Evolutionary conservation across 2,888 invertebrate genomes (phyloP), one percentile per base, ranked within the genome.

Genomic region (Platynereis dumerilii): DNA sequence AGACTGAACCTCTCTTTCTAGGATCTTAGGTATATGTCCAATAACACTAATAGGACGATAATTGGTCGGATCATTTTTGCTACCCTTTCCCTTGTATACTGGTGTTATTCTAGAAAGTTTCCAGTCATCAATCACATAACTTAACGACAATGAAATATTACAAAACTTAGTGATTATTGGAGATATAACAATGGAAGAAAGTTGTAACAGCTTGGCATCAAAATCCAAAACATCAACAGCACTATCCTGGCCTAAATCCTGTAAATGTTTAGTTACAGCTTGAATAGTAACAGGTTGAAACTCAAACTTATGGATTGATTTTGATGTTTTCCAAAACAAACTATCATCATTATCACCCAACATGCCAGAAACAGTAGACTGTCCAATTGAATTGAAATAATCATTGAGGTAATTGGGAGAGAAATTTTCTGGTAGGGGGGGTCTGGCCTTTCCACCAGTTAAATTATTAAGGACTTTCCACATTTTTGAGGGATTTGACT

Each of bases 1-100:
- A 48, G 22, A 5, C 10, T 48, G n/a, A n/a, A 48, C 48, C 48
- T 48, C 48, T 22, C 22, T 48, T 48, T 48, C 48, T 5, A 48
- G 5, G n/a, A 48, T n/a, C 22, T 48, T 48, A 48, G 48, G 20
- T 48, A 48, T 22, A 48, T 48, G 48, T 12, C 48, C 48, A 48
- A 48, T 48, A 7, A 48, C n/a, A 20, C 20, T 20, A n/a, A 48
- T 22, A 48, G 48, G 48, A 10, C 48, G 5, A 48, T 48, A 48
- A 48, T 48, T 48, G n/a, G 7, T 7, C 7, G n/a, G 3, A 20
- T 48, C 48, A n/a, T 20, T 48, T 20, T 48, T 48, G 17, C 48
- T 10, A 20, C 48, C 48, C 17, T 5, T 48, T 10, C 48, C 48
- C n/a, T 48, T 48, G 17, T 48, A 48, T 10, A 48, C 22, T 12